Evolutionary conservation across 2,797 vertebrate genomes (phyloP).

Genomic region (Aselliscus stoliczkanus): DNA sequence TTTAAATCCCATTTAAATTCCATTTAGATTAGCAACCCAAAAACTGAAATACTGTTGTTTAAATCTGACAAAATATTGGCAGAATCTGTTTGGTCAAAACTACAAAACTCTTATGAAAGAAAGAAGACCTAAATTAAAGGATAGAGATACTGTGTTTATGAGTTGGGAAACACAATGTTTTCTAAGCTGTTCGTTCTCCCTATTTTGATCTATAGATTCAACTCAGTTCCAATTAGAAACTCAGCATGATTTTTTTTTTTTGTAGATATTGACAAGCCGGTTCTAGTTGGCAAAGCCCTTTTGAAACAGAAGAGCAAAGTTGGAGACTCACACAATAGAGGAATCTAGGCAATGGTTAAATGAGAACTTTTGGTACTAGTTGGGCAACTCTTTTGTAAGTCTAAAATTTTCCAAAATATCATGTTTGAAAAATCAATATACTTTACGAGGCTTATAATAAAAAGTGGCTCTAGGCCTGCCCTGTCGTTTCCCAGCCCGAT

Average conservation of each 20-base stretch:
- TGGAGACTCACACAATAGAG: neutral
- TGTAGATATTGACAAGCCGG: neutral
- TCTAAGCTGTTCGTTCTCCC: neutral
- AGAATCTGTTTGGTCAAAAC: neutral
- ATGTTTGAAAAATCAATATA: neutral
- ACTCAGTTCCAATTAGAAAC: too few relatives aligned
- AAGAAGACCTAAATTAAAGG: neutral
- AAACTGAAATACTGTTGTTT: neutral
- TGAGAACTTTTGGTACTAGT: neutral
- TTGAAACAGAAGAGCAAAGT: neutral
- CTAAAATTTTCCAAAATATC: neutral
- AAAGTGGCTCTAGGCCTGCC: neutral
- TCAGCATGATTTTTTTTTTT: too few relatives aligned
- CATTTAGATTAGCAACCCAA: neutral
- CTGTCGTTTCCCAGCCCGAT: neutral
- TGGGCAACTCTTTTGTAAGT: neutral
- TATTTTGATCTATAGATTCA: neutral
- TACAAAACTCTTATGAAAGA: neutral
- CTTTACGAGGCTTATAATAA: neutral
- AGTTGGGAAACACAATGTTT: neutral
- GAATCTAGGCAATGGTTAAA: neutral
- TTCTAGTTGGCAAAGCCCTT: neutral
- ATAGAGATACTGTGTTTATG: neutral
- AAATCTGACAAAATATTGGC: neutral
- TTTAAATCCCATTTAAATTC: accelerated